Conservation (phyloP, 1,140 invertebrate species). For the Brachystomella parvula region DNA sequence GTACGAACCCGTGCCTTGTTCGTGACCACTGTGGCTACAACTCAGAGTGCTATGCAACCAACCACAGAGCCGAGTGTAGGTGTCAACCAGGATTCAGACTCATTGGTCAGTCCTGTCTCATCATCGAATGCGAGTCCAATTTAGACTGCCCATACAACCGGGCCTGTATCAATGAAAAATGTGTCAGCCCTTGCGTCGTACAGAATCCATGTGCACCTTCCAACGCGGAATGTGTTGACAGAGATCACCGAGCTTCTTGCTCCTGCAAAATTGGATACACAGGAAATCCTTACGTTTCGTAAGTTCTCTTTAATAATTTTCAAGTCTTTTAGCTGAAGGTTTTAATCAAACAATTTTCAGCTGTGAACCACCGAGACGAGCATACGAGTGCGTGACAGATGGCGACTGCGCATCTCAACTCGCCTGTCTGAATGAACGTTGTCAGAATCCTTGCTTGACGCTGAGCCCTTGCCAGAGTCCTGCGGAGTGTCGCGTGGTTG, state of each 20-base stretch:
- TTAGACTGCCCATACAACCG: conserved; percentile 76
- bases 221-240: conserved; percentile 63
- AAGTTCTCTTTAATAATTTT: too few relatives aligned
- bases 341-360: too few relatives aligned
- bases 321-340: too few relatives aligned
- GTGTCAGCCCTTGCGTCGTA: conserved; percentile 68
- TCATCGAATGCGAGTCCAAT: conserved; percentile 68
- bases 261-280: conserved; percentile 60
- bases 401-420: conserved; percentile 67
- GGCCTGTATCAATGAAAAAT: conserved; percentile 75
- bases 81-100: conserved; percentile 72
- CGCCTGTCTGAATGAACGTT: conserved; percentile 72
- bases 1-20: conserved; percentile 71
- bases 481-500: conserved; percentile 68
- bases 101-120: conserved; percentile 60
- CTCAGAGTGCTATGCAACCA: conserved; percentile 64
- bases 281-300: conserved; percentile 75
- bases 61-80: conserved; percentile 65
- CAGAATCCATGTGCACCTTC: conserved; percentile 65
- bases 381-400: conserved; percentile 73
- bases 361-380: conserved; percentile 38
- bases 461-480: conserved; percentile 66
- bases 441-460: conserved; percentile 69
- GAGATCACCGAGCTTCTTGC: conserved; percentile 73
- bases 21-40: conserved; percentile 73